phyloP scores from a whole-genome alignment of 2,113 vertebrate species.

The Urocynchramus pylzowi region DNA sequence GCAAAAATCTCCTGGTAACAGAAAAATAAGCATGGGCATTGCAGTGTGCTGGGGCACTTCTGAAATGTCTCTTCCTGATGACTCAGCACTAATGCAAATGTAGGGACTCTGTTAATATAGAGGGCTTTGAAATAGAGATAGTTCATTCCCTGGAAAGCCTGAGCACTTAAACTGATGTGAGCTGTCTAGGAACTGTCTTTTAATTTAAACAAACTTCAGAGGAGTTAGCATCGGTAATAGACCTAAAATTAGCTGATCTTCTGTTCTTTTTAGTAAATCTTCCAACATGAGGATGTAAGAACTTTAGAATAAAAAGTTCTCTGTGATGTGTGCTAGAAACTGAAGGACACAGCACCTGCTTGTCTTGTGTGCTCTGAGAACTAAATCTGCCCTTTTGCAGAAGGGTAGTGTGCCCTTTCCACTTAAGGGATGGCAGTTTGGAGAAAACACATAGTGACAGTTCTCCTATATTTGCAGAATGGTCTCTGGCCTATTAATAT shows the following conservation, averaged over 20 bases:
- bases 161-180: not conserved
- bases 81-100: not conserved
- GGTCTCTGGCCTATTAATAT: not conserved
- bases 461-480: not conserved
- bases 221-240: not conserved
- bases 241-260: not conserved
- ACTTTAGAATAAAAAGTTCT: not conserved
- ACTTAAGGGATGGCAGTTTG: not conserved
- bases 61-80: not conserved
- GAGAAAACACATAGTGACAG: not conserved
- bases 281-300: not conserved
- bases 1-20: not conserved
- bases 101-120: not conserved
- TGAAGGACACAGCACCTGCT: not conserved
- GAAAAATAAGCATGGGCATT: not conserved
- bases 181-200: not conserved
- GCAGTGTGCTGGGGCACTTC: not conserved
- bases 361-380: not conserved
- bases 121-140: not conserved
- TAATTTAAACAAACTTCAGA: not conserved
- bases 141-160: not conserved
- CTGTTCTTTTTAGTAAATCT: not conserved
- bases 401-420: not conserved
- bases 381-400: not conserved
- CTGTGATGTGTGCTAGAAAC: not conserved